Percentiles rank a stretch among this genome's conserved stretches.
These are phyloP conservation scores for Salvator merianae DNA, from an alignment of 2,113 vertebrate genomes.

Conservation along the genomic window DNA sequence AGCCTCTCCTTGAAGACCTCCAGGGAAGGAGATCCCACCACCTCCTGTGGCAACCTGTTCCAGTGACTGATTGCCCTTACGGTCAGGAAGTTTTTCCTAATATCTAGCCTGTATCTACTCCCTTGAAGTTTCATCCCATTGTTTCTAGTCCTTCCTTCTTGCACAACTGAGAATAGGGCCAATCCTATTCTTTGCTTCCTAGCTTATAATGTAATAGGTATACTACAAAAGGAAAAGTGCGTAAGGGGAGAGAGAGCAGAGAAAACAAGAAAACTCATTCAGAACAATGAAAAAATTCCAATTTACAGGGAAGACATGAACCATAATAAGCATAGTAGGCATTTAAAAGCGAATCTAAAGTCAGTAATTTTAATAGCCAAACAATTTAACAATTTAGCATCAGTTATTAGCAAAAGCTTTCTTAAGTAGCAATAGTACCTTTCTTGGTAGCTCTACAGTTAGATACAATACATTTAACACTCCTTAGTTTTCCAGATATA, in stretches of 20 bases:
- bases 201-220: background rate
- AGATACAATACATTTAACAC: background rate
- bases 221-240: background rate
- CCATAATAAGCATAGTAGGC: background rate
- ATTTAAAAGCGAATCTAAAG: background rate
- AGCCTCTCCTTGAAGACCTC: too few species aligned
- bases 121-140: too few species aligned
- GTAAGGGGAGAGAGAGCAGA: background rate
- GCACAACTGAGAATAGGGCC: too few species aligned
- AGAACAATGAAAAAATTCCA: background rate
- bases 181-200: background rate
- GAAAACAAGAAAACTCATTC: background rate
- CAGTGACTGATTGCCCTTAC: too few species aligned
- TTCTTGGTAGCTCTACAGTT: too few species aligned
- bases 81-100: too few species aligned
- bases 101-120: too few species aligned
- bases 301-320: background rate
- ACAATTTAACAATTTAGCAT: background rate
- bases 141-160: too few species aligned
- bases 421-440: background rate
- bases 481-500: background rate
- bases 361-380: background rate
- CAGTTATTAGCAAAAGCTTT: background rate
- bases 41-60: too few species aligned
- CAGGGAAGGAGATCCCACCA: too few species aligned